These are phyloP conservation scores for Zalophus californianus DNA, from an alignment of 2,797 vertebrate genomes.

Conservation along the genomic window DNA sequence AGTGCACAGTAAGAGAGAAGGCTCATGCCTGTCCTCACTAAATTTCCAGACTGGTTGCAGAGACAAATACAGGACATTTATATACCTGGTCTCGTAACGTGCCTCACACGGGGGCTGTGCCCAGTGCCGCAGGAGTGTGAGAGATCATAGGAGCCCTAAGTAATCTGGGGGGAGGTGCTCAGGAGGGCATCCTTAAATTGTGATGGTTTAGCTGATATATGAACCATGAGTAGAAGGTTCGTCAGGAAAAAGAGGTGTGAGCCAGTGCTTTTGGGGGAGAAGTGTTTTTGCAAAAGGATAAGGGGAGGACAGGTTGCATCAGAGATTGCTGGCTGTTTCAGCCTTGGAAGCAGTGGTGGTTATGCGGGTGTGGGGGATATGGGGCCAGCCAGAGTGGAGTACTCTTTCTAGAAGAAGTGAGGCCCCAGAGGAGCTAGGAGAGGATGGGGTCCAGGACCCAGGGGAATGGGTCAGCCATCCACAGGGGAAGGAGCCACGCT, in stretches of 20 bases:
- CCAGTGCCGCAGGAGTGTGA: neutral
- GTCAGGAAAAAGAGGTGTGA: neutral
- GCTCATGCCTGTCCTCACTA: neutral
- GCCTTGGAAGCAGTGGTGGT: neutral
- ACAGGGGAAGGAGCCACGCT: neutral
- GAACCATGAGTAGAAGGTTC: neutral
- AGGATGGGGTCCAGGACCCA: neutral
- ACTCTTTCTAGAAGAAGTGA: constrained; percentile 31
- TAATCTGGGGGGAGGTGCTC: neutral
- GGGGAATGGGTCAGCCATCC: neutral
- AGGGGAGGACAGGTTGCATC: neutral
- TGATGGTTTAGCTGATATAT: neutral
- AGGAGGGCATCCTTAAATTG: neutral
- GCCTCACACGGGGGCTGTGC: neutral
- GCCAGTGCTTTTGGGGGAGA: neutral
- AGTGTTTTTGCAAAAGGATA: neutral
- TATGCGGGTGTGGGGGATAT: neutral
- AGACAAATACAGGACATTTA: neutral
- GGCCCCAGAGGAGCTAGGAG: neutral
- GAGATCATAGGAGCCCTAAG: neutral
- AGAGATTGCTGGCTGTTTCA: neutral
- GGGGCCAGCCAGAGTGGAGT: neutral
- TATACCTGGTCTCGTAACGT: neutral
- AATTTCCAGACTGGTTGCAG: neutral
- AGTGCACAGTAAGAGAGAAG: neutral